These are phyloP conservation scores for Catostomus latipinnis DNA, from an alignment of 2,797 vertebrate species.

Conservation along the genomic window DNA sequence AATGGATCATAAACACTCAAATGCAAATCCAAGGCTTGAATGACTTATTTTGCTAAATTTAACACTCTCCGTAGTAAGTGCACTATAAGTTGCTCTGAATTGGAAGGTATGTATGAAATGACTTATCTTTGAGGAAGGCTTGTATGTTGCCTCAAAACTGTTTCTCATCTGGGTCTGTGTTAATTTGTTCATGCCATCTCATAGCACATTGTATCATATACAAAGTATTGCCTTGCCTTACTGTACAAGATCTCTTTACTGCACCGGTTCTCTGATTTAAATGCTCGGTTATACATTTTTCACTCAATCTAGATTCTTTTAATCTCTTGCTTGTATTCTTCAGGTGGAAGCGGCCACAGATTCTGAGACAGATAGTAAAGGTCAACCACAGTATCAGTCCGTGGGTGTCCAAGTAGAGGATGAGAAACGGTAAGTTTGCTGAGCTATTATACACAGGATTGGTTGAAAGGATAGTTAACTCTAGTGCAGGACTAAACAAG, in stretches of 20 bases:
- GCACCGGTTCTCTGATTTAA: not conserved
- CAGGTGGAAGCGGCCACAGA: conserved; percentile 96
- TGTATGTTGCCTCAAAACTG: conserved; percentile 13
- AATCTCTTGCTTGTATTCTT: conserved; percentile 60
- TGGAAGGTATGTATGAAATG: not conserved
- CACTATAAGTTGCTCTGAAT: not conserved
- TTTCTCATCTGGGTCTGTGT: conserved; percentile 12
- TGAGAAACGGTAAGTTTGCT: conserved; percentile 86
- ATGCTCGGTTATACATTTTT: not conserved
- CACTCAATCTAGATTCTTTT: not conserved
- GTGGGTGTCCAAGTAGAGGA: conserved; percentile 97
- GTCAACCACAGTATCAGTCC: conserved; percentile 93
- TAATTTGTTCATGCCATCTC: conserved; percentile 3
- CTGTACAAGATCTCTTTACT: too few relatives aligned
- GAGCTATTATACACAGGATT: not conserved
- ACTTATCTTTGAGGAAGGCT: not conserved
- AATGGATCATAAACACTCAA: conserved; percentile 26
- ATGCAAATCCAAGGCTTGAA: not conserved
- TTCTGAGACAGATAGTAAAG: conserved; percentile 92
- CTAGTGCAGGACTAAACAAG: too few relatives aligned
- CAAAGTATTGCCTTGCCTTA: not conserved
- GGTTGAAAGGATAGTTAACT: too few relatives aligned
- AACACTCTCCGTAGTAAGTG: not conserved
- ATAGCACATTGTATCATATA: conserved; percentile 6
- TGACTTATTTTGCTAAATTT: not conserved